Percentiles rank a stretch among this genome's conserved stretches.
phyloP scores from a whole-genome alignment of 2,113 vertebrate species.

The Dicrurus megarhynchus region DNA sequence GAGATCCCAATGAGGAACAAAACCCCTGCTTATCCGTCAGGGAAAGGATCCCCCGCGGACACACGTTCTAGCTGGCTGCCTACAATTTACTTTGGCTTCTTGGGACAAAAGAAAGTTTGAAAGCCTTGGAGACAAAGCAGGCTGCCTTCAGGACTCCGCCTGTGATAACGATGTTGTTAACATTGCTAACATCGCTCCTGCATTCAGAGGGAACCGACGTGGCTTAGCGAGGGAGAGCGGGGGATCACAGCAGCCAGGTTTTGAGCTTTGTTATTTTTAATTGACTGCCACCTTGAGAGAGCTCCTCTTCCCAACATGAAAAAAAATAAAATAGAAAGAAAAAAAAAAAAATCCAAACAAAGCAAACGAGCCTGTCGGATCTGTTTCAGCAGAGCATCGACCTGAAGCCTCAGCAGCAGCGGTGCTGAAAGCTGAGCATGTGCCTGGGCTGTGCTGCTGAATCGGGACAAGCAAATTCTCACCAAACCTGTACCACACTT shows the following conservation, averaged over 20 bases:
- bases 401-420: not conserved
- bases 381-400: not conserved
- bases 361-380: not conserved
- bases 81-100: not conserved
- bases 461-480: not conserved
- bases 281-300: constrained; percentile 8
- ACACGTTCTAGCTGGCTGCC: not conserved
- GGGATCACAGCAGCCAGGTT: not conserved
- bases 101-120: constrained; percentile 44
- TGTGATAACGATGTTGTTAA: not conserved
- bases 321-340: not conserved
- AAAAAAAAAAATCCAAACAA: not conserved
- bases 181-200: not conserved
- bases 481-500: rapidly evolving
- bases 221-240: not conserved
- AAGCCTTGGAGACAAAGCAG: constrained; percentile 16
- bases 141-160: not conserved
- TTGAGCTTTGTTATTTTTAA: not conserved
- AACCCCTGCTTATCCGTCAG: not conserved
- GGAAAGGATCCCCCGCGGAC: not conserved
- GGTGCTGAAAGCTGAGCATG: not conserved
- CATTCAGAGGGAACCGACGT: not conserved
- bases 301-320: not conserved
- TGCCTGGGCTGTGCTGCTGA: not conserved
- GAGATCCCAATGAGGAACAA: not conserved